phyloP scores from a whole-genome alignment of 2,888 invertebrate genomes.

The Zele albiditarsus region DNA sequence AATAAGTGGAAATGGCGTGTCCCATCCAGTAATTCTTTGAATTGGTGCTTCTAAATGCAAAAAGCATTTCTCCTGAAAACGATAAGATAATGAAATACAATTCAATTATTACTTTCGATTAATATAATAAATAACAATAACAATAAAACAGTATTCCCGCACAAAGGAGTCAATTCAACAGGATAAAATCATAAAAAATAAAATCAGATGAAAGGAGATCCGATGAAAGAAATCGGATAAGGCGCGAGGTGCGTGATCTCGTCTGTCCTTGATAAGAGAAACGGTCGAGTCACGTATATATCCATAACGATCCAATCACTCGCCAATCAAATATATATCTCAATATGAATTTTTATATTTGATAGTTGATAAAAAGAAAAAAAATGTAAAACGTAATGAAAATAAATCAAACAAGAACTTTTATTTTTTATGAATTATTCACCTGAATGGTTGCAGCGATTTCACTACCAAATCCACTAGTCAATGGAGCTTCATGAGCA shows the following conservation, averaged over 20 bases:
- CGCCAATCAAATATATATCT: background rate
- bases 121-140: background rate
- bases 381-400: background rate
- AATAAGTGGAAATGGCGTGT: conserved; percentile 97
- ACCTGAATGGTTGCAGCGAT: conserved; percentile 95
- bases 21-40: conserved; percentile 92
- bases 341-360: background rate
- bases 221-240: conserved; percentile 35
- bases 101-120: conserved; percentile 7
- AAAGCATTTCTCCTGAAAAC: conserved; percentile 90
- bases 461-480: conserved; percentile 97
- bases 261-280: conserved; percentile 40
- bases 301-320: background rate
- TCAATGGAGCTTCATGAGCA: conserved; percentile 97
- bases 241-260: conserved; percentile 33
- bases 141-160: background rate
- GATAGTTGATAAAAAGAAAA: conserved; percentile 25
- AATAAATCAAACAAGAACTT: background rate
- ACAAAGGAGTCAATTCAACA: background rate
- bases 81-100: conserved; percentile 23
- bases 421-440: conserved; percentile 13
- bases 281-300: background rate
- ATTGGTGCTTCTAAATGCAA: conserved; percentile 95
- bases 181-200: conserved; percentile 2
- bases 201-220: conserved; percentile 33